Evolutionary conservation across 2,113 vertebrate species (phyloP).

Genomic region (Petrocephalus microphthalmus): DNA sequence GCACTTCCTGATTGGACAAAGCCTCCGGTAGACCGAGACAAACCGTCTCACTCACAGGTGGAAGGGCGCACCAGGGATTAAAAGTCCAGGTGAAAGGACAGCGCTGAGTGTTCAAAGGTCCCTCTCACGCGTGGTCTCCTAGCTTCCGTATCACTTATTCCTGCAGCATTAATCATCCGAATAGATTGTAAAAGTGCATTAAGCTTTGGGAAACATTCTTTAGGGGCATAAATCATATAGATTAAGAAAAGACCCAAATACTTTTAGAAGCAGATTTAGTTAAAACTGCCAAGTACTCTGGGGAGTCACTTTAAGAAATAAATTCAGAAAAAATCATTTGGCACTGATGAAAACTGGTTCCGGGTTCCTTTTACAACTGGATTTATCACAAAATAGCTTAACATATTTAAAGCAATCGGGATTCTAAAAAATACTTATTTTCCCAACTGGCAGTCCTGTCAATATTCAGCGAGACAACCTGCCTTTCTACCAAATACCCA

Average conservation of each 20-base stretch:
- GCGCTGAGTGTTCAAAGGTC: background rate
- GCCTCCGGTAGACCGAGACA: background rate
- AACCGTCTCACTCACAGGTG: background rate
- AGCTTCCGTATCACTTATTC: constrained; percentile 23
- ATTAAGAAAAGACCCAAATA: constrained; percentile 3
- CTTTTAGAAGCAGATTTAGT: background rate
- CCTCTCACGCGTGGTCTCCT: background rate
- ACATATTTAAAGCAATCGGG: background rate
- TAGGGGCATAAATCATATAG: constrained; percentile 38
- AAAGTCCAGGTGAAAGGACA: background rate
- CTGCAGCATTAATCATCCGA: constrained; percentile 31
- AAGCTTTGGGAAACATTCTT: constrained; percentile 39
- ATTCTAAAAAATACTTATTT: constrained; percentile 18
- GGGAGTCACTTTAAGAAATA: background rate
- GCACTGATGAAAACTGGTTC: constrained; percentile 32
- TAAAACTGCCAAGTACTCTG: background rate
- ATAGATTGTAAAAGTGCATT: constrained; percentile 46
- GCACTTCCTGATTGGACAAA: background rate
- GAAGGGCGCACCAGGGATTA: background rate
- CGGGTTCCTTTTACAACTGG: background rate
- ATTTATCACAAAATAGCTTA: constrained; percentile 6
- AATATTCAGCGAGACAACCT: constrained; percentile 34
- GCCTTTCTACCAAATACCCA: constrained; percentile 29
- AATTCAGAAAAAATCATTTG: constrained; percentile 38
- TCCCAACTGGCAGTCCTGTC: constrained; percentile 44